phyloP scores from a whole-genome alignment of 2,888 invertebrate species.

The Pyrgus malvae region DNA sequence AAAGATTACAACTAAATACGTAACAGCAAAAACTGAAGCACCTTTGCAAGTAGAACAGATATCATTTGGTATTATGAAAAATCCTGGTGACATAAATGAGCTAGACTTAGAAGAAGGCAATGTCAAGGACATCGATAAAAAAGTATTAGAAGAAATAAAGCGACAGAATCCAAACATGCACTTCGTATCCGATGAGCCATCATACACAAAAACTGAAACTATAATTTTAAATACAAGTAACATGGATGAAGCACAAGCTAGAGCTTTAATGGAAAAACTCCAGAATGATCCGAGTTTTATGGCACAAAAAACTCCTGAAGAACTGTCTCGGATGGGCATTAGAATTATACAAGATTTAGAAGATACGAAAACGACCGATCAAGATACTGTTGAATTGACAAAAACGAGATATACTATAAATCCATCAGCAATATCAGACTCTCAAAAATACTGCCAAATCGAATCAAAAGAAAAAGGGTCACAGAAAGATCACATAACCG shows the following conservation, averaged over 20 bases:
- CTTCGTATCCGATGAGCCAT: conserved; percentile 70
- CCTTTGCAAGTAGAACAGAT: conserved; percentile 76
- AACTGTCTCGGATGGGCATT: conserved; percentile 68
- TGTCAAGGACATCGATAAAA: conserved; percentile 67
- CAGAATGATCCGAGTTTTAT: conserved; percentile 74
- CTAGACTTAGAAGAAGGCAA: conserved; percentile 69
- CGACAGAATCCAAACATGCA: conserved; percentile 73
- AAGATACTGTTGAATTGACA: conserved; percentile 60
- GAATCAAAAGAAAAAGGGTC: conserved; percentile 45
- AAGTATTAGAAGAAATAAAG: conserved; percentile 69
- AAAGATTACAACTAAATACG: conserved; percentile 67
- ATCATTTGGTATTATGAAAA: conserved; percentile 70
- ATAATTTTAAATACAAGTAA: conserved; percentile 79
- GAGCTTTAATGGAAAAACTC: conserved; percentile 69
- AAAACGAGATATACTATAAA: conserved; percentile 74
- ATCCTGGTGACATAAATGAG: conserved; percentile 60
- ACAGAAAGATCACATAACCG: conserved; percentile 84
- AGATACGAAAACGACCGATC: conserved; percentile 56
- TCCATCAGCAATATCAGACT: conserved; percentile 62
- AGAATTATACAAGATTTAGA: conserved; percentile 68
- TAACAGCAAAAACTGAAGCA: conserved; percentile 64
- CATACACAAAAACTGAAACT: conserved; percentile 74
- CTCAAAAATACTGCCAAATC: conserved; percentile 55
- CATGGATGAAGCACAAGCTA: conserved; percentile 71
- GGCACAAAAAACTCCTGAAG: conserved; percentile 70